phyloP scores from a whole-genome alignment of 2,888 invertebrate species.

The Allygus modestus region DNA sequence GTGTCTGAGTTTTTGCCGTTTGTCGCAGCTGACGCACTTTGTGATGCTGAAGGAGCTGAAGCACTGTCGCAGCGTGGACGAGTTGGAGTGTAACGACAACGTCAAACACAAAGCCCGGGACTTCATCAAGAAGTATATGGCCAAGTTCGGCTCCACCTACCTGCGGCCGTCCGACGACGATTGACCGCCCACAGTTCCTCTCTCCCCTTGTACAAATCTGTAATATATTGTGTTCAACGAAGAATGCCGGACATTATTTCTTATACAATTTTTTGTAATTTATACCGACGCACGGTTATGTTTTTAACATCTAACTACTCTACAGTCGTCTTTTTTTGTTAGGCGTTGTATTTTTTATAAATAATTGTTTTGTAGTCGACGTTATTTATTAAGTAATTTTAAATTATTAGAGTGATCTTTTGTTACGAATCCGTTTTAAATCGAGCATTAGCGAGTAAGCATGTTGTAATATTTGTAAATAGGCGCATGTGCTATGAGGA shows the following conservation, averaged over 20 bases:
- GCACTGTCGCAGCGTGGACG: conserved; percentile 91
- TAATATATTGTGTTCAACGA: conserved; percentile 47
- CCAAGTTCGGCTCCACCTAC: conserved; percentile 92
- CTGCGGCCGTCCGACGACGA: conserved; percentile 82
- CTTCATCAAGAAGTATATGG: conserved; percentile 97
- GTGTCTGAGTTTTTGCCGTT: neutral
- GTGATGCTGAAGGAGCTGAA: conserved; percentile 97
- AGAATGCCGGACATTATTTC: conserved; percentile 10
- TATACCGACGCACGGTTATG: neutral
- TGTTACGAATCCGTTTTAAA: conserved; percentile 20
- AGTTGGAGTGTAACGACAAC: conserved; percentile 91
- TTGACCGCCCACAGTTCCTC: conserved; percentile 68
- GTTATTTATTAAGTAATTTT: conserved; percentile 24
- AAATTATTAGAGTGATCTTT: conserved; percentile 25
- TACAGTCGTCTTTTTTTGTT: conserved; percentile 36
- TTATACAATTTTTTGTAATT: conserved; percentile 50
- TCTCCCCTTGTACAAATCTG: conserved; percentile 34
- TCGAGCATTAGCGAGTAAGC: neutral
- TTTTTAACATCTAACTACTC: conserved; percentile 28
- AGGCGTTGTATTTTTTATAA: neutral
- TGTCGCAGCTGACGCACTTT: conserved; percentile 92
- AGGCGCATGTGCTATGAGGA: conserved; percentile 12
- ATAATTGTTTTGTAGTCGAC: neutral
- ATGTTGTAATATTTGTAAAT: conserved; percentile 43
- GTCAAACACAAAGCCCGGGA: conserved; percentile 97